These are phyloP conservation scores for Stenodema calcarata DNA, from an alignment of 2,888 invertebrate species.

Conservation along the genomic window DNA sequence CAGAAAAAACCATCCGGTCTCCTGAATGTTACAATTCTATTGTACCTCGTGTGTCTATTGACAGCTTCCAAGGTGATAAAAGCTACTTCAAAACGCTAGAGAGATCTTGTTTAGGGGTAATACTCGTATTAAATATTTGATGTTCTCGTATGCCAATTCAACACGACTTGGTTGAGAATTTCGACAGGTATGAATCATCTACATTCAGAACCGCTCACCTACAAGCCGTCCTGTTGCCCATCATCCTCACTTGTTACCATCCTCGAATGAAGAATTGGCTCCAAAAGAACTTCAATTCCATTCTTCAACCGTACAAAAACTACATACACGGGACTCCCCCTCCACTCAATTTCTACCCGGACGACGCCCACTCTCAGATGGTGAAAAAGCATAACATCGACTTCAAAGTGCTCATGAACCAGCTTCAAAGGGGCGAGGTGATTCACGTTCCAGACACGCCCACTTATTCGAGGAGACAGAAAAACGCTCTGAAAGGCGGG, in stretches of 20 bases:
- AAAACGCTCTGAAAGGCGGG: neutral
- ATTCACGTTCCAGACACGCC: neutral
- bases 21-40: too few species aligned
- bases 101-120: too few species aligned
- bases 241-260: constrained; percentile 48
- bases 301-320: constrained; percentile 57
- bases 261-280: constrained; percentile 57
- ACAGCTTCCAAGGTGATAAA: too few species aligned
- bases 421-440: constrained; percentile 25
- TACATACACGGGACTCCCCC: neutral
- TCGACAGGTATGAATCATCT: neutral
- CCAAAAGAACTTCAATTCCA: constrained; percentile 57
- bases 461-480: too few species aligned
- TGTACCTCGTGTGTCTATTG: too few species aligned
- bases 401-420: constrained; percentile 42
- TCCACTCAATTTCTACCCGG: constrained; percentile 45
- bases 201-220: neutral
- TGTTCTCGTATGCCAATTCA: too few species aligned
- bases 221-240: constrained; percentile 55
- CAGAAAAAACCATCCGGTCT: too few species aligned
- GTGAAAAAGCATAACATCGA: constrained; percentile 15
- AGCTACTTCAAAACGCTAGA: too few species aligned
- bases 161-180: neutral
- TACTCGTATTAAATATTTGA: too few species aligned
- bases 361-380: constrained; percentile 45